Evolutionary conservation across 2,113 vertebrate genomes (phyloP).

Genomic region (Nyctereutes procyonoides): DNA sequence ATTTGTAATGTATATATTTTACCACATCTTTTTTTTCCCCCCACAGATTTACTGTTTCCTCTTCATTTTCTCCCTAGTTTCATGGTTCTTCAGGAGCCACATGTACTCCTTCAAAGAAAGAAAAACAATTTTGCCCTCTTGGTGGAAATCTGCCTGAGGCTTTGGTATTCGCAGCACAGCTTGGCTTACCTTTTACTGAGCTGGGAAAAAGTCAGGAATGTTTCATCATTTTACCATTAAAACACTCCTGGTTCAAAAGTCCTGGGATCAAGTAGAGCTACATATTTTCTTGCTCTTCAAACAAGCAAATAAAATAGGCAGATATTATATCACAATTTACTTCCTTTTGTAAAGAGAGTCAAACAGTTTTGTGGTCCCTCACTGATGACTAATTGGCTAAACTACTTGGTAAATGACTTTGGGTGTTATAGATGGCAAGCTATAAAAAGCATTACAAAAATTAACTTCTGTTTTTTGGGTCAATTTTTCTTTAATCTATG

Average conservation of each 20-base stretch:
- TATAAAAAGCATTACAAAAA: background rate
- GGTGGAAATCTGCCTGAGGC: background rate
- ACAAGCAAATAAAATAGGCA: background rate
- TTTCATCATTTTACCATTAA: slow-evolving; percentile 57
- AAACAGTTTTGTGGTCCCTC: background rate
- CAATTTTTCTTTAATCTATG: background rate
- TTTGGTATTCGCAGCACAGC: slow-evolving; percentile 8
- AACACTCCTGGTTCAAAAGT: slow-evolving; percentile 10
- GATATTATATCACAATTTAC: background rate
- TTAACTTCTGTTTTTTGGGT: background rate
- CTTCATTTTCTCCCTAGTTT: background rate
- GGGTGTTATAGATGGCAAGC: background rate
- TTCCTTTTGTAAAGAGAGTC: background rate
- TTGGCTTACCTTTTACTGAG: background rate
- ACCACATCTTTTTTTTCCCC: background rate
- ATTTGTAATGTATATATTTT: slow-evolving; percentile 37
- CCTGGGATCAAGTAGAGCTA: background rate
- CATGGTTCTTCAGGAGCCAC: background rate
- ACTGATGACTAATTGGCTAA: background rate
- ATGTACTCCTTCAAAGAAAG: slow-evolving; percentile 54
- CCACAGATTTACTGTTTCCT: slow-evolving; percentile 17
- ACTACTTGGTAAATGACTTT: background rate
- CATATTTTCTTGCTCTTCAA: background rate
- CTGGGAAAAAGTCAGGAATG: background rate
- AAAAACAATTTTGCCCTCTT: slow-evolving; percentile 36